Evolutionary conservation across 2,797 vertebrate species (phyloP), one percentile per base, ranked within the genome.

Genomic region (Apodemus agrarius): DNA sequence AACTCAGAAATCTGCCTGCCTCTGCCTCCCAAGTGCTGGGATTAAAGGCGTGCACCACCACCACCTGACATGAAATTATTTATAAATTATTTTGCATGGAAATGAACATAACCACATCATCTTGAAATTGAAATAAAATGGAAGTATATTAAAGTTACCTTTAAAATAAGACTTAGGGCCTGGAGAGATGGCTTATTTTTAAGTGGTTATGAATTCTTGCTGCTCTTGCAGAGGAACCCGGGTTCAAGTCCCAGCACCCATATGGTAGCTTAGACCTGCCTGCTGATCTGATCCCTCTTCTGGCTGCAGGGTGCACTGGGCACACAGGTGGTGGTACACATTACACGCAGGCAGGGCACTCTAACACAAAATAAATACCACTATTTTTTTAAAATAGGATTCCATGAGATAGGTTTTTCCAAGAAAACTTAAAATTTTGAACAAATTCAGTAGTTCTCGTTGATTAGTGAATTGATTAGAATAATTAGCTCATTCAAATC

Each of bases 371-470:
- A 59, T 83, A 43, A 21, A 63, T 46, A 29, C 37, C 9, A 24
- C 43, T 40, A 22, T 90, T 89, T 92, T 92, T 90, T 69, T 59
- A 84, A 93, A 92, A 72, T 61, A 22, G 79, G 69, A 67, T 87
- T 94, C 92, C 46, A 84, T 57, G 79, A 93, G 79, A 95, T 93
- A 2, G 0, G 57, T 10, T 46, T 93, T 14, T 57, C 12, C 75
- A 94, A 90, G 89, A 89, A 81, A 21, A 52, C 80, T 79, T 57
- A 57, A 24, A 46, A 26, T 89, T 83, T 94, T 95, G 75, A 96
- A 79, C 14, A 86, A 78, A 46, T 89, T 89, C 24, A 74, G 46
- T 54, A 40, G n/a, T 59, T 8, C 26, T 89, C 76, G 92, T 93
- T 80, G 10, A 95, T 69, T 31, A 95, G 16, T 37, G 43, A 43